Evolutionary conservation across 2,113 vertebrate species (phyloP).

Genomic region (Hiodon alosoides): DNA sequence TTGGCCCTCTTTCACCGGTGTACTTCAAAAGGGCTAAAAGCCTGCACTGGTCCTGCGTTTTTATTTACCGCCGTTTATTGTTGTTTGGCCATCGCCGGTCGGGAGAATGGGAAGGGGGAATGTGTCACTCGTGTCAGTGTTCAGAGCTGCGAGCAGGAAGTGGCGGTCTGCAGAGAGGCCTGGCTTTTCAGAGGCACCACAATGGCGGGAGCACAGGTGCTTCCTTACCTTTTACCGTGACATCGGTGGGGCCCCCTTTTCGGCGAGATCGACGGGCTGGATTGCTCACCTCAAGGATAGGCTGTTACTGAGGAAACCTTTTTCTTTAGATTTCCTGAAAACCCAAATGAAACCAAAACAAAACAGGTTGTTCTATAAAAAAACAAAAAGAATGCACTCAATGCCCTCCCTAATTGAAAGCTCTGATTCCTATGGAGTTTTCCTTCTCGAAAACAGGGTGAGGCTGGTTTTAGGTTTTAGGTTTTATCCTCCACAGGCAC

Average conservation of each 20-base stretch:
- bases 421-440: neutral
- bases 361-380: neutral
- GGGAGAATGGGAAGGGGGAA: neutral
- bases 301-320: too few species aligned
- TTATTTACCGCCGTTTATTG: conserved; percentile 3
- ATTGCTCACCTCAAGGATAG: too few species aligned
- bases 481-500: conserved; percentile 54
- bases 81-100: too few species aligned
- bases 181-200: too few species aligned
- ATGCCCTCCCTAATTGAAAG: neutral
- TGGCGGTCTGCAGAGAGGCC: too few species aligned
- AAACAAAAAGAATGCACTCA: neutral
- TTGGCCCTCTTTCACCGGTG: conserved; percentile 12
- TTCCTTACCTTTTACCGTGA: too few species aligned
- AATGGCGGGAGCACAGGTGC: too few species aligned
- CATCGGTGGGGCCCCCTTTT: too few species aligned
- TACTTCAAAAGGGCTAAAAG: conserved; percentile 29
- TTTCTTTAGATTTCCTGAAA: too few species aligned
- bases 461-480: conserved; percentile 56
- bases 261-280: too few species aligned
- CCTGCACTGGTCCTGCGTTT: conserved; percentile 25
- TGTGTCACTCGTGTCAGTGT: neutral
- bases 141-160: neutral
- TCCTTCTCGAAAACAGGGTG: neutral
- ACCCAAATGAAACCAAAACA: too few species aligned